A percentile compares a stretch with the other conserved stretches of the same genome.
These are phyloP conservation scores for Drosophila melanosoma DNA, from an alignment of 2,888 invertebrate genomes.

Conservation along the genomic window DNA sequence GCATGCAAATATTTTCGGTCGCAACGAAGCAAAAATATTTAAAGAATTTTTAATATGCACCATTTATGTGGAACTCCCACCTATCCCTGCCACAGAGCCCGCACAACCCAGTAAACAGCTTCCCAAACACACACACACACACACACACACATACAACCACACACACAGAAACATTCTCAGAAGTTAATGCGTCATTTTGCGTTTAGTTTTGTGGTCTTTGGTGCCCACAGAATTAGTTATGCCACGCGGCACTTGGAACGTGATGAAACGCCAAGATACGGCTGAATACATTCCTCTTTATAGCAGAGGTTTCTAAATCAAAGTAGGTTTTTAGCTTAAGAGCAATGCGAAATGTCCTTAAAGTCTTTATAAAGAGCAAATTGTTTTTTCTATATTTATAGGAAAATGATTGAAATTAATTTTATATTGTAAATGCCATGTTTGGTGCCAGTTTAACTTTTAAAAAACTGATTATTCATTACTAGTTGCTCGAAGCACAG, in stretches of 20 bases:
- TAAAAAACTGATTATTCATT: neutral
- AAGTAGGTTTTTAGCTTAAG: constrained; percentile 12
- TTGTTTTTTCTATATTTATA: neutral
- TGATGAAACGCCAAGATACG: constrained; percentile 17
- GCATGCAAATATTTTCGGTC: constrained; percentile 76
- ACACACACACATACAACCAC: neutral
- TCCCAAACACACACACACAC: neutral
- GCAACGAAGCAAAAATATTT: constrained; percentile 59
- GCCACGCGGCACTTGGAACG: constrained; percentile 33
- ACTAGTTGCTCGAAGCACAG: neutral
- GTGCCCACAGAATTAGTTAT: constrained; percentile 49
- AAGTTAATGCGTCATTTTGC: constrained; percentile 53
- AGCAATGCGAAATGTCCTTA: neutral
- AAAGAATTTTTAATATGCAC: constrained; percentile 80
- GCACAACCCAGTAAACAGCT: neutral
- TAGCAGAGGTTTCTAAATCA: constrained; percentile 29
- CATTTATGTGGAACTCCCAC: constrained; percentile 62
- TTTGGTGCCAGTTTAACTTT: neutral
- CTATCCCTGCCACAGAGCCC: constrained; percentile 1
- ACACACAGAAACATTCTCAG: neutral
- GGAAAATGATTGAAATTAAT: neutral
- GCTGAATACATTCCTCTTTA: constrained; percentile 24
- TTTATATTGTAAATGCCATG: neutral
- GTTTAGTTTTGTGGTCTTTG: constrained; percentile 38
- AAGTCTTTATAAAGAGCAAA: neutral